Percentiles rank a stretch among this genome's conserved stretches.
Conservation (phyloP, 2,797 vertebrate species). For the Enteromius thamalakanensis region DNA sequence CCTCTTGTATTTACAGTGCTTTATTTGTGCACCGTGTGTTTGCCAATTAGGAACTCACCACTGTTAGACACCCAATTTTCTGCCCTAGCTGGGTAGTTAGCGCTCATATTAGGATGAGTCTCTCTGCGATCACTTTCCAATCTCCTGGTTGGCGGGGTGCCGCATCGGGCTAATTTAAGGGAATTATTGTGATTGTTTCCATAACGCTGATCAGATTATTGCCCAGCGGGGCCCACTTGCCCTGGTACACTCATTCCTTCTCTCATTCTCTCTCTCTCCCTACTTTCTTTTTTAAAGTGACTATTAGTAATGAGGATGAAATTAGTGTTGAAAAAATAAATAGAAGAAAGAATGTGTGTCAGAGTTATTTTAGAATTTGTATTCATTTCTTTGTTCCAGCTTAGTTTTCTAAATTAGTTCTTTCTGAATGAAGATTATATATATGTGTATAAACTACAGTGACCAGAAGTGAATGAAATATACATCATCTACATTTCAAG, state of each 20-base stretch:
- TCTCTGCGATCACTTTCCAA: conserved; percentile 73
- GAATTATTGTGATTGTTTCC: conserved; percentile 84
- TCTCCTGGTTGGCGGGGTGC: conserved; percentile 74
- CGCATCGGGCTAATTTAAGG: conserved; percentile 74
- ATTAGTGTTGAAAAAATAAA: conserved; percentile 19
- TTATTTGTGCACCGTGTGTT: conserved; percentile 75
- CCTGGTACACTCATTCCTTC: conserved; percentile 63
- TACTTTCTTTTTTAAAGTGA: conserved; percentile 35
- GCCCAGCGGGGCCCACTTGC: conserved; percentile 76
- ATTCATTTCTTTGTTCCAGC: conserved; percentile 1
- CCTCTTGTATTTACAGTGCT: conserved; percentile 70
- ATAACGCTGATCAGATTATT: conserved; percentile 82
- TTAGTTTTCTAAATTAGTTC: background rate
- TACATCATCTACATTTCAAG: background rate
- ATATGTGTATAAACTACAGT: background rate
- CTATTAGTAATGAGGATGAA: conserved; percentile 24
- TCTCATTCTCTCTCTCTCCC: conserved; percentile 28
- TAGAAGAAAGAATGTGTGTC: conserved; percentile 14
- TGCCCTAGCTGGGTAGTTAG: conserved; percentile 72
- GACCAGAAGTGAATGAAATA: background rate
- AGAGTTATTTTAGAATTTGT: conserved; percentile 10
- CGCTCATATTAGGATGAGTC: conserved; percentile 74
- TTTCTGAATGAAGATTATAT: background rate
- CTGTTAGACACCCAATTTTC: conserved; percentile 77
- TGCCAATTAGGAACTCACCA: conserved; percentile 74